Evolutionary conservation across 1,140 invertebrate genomes (phyloP).

Genomic region (Aphis craccivora): DNA sequence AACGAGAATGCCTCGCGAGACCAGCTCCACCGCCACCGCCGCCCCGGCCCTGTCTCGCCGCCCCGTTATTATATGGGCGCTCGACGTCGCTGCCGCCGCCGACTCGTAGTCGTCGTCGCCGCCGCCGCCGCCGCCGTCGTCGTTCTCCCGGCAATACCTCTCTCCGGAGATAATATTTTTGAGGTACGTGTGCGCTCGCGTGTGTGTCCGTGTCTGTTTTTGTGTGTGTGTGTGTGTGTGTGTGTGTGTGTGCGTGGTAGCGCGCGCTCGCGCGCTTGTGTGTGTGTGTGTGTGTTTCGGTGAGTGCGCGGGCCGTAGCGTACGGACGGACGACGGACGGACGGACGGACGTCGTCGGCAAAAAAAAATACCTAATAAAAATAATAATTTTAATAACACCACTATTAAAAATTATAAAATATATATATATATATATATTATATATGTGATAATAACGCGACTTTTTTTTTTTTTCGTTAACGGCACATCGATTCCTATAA

Average conservation of each 20-base stretch:
- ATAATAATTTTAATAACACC: background rate
- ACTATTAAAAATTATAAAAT: no score
- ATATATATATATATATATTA: background rate
- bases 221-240: background rate
- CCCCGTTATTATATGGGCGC: background rate
- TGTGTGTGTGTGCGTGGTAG: background rate
- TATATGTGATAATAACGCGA: background rate
- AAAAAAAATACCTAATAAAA: no score
- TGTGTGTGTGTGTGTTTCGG: background rate
- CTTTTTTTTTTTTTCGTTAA: background rate
- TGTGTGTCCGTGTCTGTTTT: background rate
- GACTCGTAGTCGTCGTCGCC: background rate
- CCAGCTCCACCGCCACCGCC: background rate
- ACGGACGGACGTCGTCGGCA: background rate
- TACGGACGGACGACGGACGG: background rate
- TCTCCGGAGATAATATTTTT: conserved; percentile 23
- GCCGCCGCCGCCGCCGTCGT: background rate
- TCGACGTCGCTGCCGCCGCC: background rate
- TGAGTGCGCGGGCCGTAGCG: background rate
- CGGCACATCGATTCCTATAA: background rate
- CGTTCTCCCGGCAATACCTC: background rate
- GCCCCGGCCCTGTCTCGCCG: background rate
- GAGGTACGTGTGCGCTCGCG: background rate
- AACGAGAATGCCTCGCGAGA: background rate
- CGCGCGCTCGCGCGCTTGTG: background rate